Evolutionary conservation across 2,888 invertebrate genomes (phyloP).

Genomic region (Exephanes ischioxanthus): DNA sequence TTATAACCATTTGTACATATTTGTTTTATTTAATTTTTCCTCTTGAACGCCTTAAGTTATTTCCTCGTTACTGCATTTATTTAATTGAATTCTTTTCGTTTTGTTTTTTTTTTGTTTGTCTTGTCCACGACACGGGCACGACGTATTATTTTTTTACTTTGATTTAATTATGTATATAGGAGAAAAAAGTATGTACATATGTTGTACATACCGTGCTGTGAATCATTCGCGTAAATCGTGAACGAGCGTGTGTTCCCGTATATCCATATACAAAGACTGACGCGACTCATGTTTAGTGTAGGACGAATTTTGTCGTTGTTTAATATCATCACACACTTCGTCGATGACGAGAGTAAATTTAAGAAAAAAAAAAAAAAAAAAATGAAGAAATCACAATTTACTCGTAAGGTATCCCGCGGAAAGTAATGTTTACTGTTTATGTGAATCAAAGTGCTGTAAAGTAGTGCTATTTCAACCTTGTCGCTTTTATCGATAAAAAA

Average conservation of each 20-base stretch:
- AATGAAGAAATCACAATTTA: slow-evolving; percentile 16
- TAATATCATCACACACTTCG: slow-evolving; percentile 24
- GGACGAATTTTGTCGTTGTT: slow-evolving; percentile 46
- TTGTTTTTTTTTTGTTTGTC: neutral
- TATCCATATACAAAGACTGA: slow-evolving; percentile 62
- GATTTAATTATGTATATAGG: slow-evolving; percentile 57
- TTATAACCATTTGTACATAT: slow-evolving; percentile 21
- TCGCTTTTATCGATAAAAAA: slow-evolving; percentile 61
- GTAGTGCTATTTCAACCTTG: slow-evolving; percentile 61
- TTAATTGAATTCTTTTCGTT: slow-evolving; percentile 1
- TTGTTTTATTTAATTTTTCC: slow-evolving; percentile 21
- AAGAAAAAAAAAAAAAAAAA: slow-evolving; percentile 28
- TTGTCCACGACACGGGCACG: neutral
- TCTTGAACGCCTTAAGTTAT: slow-evolving; percentile 48
- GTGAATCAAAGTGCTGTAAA: slow-evolving; percentile 48
- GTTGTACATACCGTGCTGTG: slow-evolving; percentile 63
- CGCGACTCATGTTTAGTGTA: slow-evolving; percentile 51
- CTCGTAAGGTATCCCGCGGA: slow-evolving; percentile 37
- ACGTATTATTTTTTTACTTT: slow-evolving; percentile 24
- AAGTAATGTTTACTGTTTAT: slow-evolving; percentile 56
- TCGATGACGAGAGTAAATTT: slow-evolving; percentile 41
- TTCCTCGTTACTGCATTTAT: slow-evolving; percentile 34
- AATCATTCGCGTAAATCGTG: slow-evolving; percentile 59
- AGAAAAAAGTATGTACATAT: slow-evolving; percentile 57
- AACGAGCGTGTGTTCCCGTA: slow-evolving; percentile 45